These are phyloP conservation scores for Dallia pectoralis DNA, from an alignment of 2,797 vertebrate genomes.

Conservation along the genomic window DNA sequence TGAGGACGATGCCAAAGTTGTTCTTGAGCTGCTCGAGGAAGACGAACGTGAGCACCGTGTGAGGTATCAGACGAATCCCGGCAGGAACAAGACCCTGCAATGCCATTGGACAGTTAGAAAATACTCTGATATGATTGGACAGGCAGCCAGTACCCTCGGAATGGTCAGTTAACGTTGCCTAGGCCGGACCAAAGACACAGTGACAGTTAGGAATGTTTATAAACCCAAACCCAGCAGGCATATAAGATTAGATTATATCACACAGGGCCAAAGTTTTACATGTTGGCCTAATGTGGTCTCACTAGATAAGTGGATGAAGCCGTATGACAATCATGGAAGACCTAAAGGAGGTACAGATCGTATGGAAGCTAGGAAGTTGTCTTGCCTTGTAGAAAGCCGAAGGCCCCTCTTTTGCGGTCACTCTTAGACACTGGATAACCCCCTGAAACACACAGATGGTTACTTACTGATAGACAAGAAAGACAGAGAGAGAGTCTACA, in stretches of 20 bases:
- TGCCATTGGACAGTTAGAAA: not conserved
- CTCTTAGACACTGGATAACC: conserved; percentile 83
- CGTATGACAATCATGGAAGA: not conserved
- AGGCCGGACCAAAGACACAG: not conserved
- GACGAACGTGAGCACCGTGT: conserved; percentile 92
- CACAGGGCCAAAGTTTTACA: not conserved
- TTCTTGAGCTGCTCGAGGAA: conserved; percentile 94
- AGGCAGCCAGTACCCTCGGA: not conserved
- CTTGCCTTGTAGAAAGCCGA: conserved; percentile 92
- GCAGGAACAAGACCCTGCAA: conserved; percentile 91
- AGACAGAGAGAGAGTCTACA: not conserved
- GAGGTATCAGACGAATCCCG: conserved; percentile 88
- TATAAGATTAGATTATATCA: not conserved
- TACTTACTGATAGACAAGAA: not conserved
- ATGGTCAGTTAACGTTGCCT: not conserved
- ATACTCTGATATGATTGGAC: not conserved
- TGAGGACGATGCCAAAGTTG: conserved; percentile 85
- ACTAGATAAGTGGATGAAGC: not conserved
- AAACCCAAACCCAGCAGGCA: not conserved
- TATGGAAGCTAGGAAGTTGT: not conserved
- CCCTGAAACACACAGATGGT: conserved; percentile 69
- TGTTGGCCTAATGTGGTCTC: not conserved
- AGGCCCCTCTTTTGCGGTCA: conserved; percentile 88
- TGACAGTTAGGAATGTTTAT: not conserved
- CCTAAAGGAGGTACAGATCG: too few species aligned